Evolutionary conservation across 2,113 vertebrate species (phyloP), one percentile per base, ranked within the genome.

Genomic region (Brevimyrus niger): DNA sequence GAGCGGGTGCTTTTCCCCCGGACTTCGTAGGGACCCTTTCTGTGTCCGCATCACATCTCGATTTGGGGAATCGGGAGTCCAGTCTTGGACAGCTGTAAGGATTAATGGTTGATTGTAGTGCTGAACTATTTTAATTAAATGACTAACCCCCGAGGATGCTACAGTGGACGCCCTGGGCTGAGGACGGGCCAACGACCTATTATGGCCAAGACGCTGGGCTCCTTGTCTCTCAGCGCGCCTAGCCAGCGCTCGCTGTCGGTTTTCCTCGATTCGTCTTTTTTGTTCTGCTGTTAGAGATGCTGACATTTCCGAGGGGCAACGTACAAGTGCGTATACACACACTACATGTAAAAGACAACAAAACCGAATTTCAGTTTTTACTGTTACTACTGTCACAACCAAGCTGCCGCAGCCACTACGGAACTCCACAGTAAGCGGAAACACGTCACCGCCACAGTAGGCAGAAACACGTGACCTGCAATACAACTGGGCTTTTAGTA

Each of bases 201-300:
- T n/a, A 35, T 19, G n/a, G 10, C 7, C 46, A 86, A 89, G 73
- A 17, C 35, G 88, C 44, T 27, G 65, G 11, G 38, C 8, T 44
- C 92, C 96, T 76, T 96, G 94, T 93, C 96, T 96, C 91, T 97
- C 96, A 3, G 98, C 97, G 95, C 98, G 96, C 89, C 96, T 96
- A 27, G 97, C 97, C 91, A 99, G 92, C 90, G 98, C 98, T 50
- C 93, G 97, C 87, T 91, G 96, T 42, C 97, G 94, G 92, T 99
- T 99, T 91, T 97, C 97, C 90, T 99, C 98, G 3, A 99, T 99
- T 93, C 94, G 96, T 86, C 94, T 94, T 94, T 95, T 96, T 85
- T 99, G 98, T 88, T 98, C 98, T 51, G 96, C 96, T 2, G 97
- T 98, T 89, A 99, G 94, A 85, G 94, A 94, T 86, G 93, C 92